phyloP scores from a whole-genome alignment of 2,888 invertebrate genomes.

The Mythimna loreyi region DNA sequence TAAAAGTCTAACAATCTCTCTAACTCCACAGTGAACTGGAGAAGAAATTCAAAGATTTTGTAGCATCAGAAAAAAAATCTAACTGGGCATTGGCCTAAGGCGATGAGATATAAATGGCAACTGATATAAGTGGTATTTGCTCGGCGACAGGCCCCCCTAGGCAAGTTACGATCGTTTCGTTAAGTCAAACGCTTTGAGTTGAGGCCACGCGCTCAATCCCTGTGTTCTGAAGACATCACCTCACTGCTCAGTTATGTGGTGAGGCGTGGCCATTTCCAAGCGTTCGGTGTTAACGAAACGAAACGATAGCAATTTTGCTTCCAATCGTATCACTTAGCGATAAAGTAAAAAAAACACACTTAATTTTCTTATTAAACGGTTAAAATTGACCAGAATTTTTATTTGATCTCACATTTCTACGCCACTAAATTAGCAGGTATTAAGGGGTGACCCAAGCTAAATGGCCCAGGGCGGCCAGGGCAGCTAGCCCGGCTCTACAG shows the following conservation, averaged over 20 bases:
- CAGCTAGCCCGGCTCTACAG: background rate
- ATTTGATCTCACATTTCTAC: background rate
- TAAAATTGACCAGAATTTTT: background rate
- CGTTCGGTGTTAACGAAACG: too few species aligned
- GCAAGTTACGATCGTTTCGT: too few species aligned
- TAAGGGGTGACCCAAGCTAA: background rate
- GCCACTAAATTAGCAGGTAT: background rate
- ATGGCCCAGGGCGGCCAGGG: background rate
- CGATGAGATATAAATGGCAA: background rate
- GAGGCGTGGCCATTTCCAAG: too few species aligned
- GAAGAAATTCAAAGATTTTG: too few species aligned
- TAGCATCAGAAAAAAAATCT: too few species aligned
- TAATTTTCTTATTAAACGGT: background rate
- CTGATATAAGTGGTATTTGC: background rate
- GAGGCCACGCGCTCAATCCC: too few species aligned
- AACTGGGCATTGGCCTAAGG: background rate
- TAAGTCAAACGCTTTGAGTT: too few species aligned
- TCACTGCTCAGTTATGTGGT: too few species aligned
- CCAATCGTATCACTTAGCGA: background rate
- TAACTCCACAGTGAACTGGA: too few species aligned
- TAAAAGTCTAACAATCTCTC: too few species aligned
- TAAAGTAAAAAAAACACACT: background rate
- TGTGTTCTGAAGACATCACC: too few species aligned
- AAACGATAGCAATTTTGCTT: too few species aligned
- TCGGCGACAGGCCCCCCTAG: background rate